phyloP scores from a whole-genome alignment of 2,113 vertebrate genomes.

The Eidolon helvum region DNA sequence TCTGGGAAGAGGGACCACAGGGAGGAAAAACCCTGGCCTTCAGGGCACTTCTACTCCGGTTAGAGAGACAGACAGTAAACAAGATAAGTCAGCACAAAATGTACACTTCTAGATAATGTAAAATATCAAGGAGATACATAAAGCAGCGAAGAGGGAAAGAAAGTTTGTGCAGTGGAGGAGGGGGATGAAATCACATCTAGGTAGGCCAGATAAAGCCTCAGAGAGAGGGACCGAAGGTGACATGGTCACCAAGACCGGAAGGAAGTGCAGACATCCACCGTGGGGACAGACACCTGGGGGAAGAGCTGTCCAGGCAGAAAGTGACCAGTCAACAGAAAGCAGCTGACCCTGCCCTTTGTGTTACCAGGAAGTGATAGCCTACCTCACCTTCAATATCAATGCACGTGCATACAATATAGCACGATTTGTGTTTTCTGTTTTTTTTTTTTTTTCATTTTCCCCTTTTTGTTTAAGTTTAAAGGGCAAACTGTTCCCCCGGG shows the following conservation, averaged over 20 bases:
- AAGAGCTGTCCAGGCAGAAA: not conserved
- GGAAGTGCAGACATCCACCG: not conserved
- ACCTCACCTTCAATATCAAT: not conserved
- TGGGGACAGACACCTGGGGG: not conserved
- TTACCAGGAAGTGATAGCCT: not conserved
- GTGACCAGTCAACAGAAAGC: not conserved
- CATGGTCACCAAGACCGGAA: not conserved
- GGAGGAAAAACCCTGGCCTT: not conserved
- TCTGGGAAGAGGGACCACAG: not conserved
- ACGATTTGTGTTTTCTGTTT: not conserved
- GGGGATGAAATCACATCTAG: rapidly evolving
- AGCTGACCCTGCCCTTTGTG: not conserved
- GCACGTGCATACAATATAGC: not conserved
- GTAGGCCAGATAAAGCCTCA: not conserved
- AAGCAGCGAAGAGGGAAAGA: not conserved
- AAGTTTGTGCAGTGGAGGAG: not conserved
- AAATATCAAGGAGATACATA: not conserved
- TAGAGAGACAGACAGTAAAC: not conserved
- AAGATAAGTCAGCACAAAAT: not conserved
- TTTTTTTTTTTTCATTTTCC: too few relatives aligned
- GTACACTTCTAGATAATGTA: not conserved
- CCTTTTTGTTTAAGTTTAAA: not conserved
- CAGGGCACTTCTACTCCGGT: not conserved
- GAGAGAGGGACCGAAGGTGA: too few relatives aligned
- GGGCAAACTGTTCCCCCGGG: not conserved